These are phyloP conservation scores for Magallana nippona DNA, from an alignment of 2,888 invertebrate genomes.

Conservation along the genomic window DNA sequence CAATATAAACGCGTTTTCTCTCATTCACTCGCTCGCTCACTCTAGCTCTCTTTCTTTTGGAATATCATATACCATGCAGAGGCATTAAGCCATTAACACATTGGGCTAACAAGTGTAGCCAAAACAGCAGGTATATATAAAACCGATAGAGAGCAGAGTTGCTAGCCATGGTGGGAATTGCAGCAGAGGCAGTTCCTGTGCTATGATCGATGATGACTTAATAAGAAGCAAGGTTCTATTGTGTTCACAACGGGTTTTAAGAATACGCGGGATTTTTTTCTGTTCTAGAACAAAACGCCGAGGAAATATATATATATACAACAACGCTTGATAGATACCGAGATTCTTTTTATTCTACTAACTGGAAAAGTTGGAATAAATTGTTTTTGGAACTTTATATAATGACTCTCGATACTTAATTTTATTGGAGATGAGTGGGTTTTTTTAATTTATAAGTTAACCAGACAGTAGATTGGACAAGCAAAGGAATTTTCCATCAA, in stretches of 20 bases:
- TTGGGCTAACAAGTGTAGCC: constrained; percentile 10
- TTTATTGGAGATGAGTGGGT: too few relatives aligned
- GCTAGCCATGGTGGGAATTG: neutral
- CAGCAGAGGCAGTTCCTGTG: neutral
- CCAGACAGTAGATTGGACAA: too few relatives aligned
- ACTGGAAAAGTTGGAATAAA: too few relatives aligned
- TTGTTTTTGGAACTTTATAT: too few relatives aligned
- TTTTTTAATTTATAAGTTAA: too few relatives aligned
- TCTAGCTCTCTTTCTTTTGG: neutral
- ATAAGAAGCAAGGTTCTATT: constrained; percentile 11
- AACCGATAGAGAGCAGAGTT: neutral
- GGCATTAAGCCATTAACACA: constrained; percentile 4
- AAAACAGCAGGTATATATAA: neutral
- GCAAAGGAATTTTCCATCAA: too few relatives aligned
- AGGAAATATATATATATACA: too few relatives aligned
- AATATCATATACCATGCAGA: constrained; percentile 13
- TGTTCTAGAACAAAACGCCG: neutral
- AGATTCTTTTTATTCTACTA: too few relatives aligned
- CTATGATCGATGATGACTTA: constrained; percentile 31
- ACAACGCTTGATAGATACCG: too few relatives aligned
- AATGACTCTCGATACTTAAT: too few relatives aligned
- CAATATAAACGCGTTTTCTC: neutral
- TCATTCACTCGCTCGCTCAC: neutral
- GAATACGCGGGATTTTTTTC: neutral
- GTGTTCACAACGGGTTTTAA: constrained; percentile 2